Percentiles rank a stretch among this genome's conserved stretches.
phyloP scores from a whole-genome alignment of 2,888 invertebrate species.

The Amblyjoppa proteus region DNA sequence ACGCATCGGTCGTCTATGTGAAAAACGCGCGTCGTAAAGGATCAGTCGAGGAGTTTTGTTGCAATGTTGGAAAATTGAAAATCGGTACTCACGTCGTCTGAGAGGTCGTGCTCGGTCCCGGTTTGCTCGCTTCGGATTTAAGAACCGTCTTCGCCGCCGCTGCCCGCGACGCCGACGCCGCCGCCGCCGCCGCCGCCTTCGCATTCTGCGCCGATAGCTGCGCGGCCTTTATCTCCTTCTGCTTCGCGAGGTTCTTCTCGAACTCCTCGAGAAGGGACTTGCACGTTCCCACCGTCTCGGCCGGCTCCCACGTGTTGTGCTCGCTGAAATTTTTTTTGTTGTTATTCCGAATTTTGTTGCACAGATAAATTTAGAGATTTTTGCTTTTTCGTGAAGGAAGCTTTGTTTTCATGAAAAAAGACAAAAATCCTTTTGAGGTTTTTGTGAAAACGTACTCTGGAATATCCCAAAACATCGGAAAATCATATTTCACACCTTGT shows the following conservation, averaged over 20 bases:
- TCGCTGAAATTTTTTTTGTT: conserved; percentile 86
- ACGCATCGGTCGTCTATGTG: conserved; percentile 89
- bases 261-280: conserved; percentile 92
- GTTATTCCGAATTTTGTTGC: neutral
- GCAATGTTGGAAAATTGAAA: neutral
- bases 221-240: conserved; percentile 88
- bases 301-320: conserved; percentile 94
- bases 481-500: too few relatives aligned
- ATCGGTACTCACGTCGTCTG: conserved; percentile 78
- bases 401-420: neutral
- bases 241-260: conserved; percentile 91
- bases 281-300: conserved; percentile 91
- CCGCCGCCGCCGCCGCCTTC: conserved; percentile 49
- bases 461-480: too few relatives aligned
- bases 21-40: neutral
- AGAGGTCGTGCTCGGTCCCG: conserved; percentile 81
- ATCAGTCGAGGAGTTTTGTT: conserved; percentile 14
- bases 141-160: conserved; percentile 76
- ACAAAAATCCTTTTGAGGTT: conserved; percentile 17
- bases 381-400: too few relatives aligned
- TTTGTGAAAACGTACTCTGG: too few relatives aligned
- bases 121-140: conserved; percentile 79
- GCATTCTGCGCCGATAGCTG: conserved; percentile 72
- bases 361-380: neutral
- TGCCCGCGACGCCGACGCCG: conserved; percentile 35